These are phyloP conservation scores for Carassius gibelio DNA, from an alignment of 2,113 vertebrate genomes.

Conservation along the genomic window DNA sequence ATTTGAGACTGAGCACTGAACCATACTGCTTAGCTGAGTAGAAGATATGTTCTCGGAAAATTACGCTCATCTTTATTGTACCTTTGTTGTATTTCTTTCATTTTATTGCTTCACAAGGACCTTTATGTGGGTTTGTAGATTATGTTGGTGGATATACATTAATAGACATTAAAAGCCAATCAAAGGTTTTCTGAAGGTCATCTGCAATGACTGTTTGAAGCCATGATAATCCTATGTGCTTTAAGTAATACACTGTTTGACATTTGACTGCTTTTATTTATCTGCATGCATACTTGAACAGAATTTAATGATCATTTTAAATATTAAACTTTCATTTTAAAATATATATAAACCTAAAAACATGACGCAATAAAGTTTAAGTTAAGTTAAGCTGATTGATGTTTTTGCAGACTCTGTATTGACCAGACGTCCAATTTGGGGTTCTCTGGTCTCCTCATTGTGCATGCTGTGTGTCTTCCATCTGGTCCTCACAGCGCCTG, in stretches of 20 bases:
- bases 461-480: slow-evolving; percentile 61
- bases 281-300: not conserved
- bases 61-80: not conserved
- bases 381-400: not conserved
- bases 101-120: not conserved
- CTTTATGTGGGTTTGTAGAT: not conserved
- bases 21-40: not conserved
- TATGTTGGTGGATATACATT: not conserved
- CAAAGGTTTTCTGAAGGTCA: slow-evolving; percentile 4
- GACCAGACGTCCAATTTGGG: not conserved
- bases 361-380: not conserved
- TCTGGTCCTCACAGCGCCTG: slow-evolving; percentile 60
- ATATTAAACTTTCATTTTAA: not conserved
- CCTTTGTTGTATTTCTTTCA: not conserved
- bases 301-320: not conserved
- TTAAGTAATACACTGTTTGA: not conserved
- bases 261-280: not conserved
- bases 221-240: not conserved
- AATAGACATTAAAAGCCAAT: not conserved
- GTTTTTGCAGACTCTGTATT: not conserved
- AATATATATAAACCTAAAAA: not conserved
- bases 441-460: slow-evolving; percentile 61
- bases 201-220: slow-evolving; percentile 11
- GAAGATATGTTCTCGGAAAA: not conserved
- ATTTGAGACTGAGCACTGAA: not conserved